Evolutionary conservation across 2,113 vertebrate genomes (phyloP), one percentile per base, ranked within the genome.

Genomic region (Micromys minutus): DNA sequence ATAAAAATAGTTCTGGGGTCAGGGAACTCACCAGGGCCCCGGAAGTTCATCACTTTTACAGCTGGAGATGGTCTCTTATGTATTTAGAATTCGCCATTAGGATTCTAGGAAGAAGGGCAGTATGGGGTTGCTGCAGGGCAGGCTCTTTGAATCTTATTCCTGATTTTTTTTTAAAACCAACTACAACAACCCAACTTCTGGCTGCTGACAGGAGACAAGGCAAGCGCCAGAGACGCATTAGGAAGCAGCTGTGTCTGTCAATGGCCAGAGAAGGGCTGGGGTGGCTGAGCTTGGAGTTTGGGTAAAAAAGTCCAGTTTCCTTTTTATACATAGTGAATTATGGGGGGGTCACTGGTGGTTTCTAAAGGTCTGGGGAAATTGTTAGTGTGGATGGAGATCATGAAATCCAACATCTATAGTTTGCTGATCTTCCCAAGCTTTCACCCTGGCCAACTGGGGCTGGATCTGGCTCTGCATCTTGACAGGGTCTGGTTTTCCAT

Each of bases 101-200:
- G 98, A 98, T 99, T 98, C 98, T 98, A 98, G 98, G 98, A 98
- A 98, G 98, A 98, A 98, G 96, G 98, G 98, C 98, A 98, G 97
- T 97, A 98, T 98, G 98, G 98, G 98, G 98, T 98, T 96, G 98
- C 98, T 98, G 97, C 98, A 98, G 98, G 98, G 98, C 98, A 99
- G 98, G 94, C 95, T 98, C 98, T 99, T 98, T 98, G 98, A 98
- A 98, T 98, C 97, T 98, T 98, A 97, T 97, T 98, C 97, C 97
- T 98, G 98, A 98, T 98, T 74, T 21, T 74, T 74, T 72, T 72
- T 74, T 42, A 24, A 24, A 42, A 42, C 61, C 61, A 90, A 74
- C 59, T 47, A 31, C 55, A 88, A 98, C 95, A 98, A 5, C 9
- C 34, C 79, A 89, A 93, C 98, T 98, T 98, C 98, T 98, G 97